Evolutionary conservation across 1,140 invertebrate species (phyloP).

Genomic region (Babylonia areolata): DNA sequence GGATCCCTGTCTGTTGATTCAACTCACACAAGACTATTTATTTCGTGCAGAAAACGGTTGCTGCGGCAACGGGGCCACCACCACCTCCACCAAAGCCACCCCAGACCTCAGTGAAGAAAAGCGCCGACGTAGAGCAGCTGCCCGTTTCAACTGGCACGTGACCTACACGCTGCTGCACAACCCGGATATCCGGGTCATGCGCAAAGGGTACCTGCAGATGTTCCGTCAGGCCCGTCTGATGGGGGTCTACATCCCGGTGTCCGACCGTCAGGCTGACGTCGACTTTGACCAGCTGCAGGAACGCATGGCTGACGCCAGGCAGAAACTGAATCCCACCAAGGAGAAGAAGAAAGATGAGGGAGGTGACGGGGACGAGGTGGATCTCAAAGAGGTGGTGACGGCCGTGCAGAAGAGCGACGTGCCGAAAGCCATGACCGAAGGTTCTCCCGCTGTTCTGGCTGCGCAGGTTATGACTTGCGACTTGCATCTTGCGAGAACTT

Average conservation of each 20-base stretch:
- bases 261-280: conserved; percentile 31
- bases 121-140: conserved; percentile 14
- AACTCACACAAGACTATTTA: too few relatives aligned
- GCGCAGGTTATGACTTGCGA: too few relatives aligned
- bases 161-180: conserved; percentile 49
- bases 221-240: conserved; percentile 35
- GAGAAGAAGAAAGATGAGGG: neutral
- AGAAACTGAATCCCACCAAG: neutral
- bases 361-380: neutral
- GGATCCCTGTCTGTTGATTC: too few relatives aligned
- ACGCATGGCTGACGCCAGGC: neutral
- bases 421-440: too few relatives aligned
- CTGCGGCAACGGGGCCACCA: neutral
- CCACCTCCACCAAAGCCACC: neutral
- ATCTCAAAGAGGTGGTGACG: neutral
- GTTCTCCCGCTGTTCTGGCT: too few relatives aligned
- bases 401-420: too few relatives aligned
- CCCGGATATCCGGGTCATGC: conserved; percentile 41
- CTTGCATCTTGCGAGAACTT: too few relatives aligned
- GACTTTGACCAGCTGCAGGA: neutral
- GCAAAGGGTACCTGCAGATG: conserved; percentile 47
- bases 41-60: too few relatives aligned
- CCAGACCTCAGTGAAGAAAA: neutral
- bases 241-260: conserved; percentile 40
- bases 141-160: conserved; percentile 46